Percentiles rank a stretch among this genome's conserved stretches.
phyloP scores from a whole-genome alignment of 2,888 invertebrate genomes.

The Pyralis farinalis region DNA sequence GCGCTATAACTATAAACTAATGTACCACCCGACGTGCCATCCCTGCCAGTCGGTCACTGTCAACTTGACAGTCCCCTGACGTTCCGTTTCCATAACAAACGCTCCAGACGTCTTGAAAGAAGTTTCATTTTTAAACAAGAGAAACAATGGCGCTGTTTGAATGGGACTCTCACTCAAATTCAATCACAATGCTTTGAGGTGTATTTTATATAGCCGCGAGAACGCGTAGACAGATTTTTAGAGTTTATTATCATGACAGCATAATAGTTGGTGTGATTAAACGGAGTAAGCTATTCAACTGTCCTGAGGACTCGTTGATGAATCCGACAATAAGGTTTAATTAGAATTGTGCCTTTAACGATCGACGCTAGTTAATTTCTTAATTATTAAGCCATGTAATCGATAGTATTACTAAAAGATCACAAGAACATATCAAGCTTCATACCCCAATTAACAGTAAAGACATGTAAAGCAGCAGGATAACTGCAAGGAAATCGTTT shows the following conservation, averaged over 20 bases:
- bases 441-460: too few relatives aligned
- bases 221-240: conserved; percentile 18
- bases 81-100: conserved; percentile 38
- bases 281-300: conserved; percentile 19
- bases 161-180: conserved; percentile 58
- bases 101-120: conserved; percentile 40
- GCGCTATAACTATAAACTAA: too few relatives aligned
- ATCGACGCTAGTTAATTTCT: background rate
- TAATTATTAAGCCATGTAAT: too few relatives aligned
- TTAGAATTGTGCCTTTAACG: conserved; percentile 3
- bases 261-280: conserved; percentile 42
- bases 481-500: too few relatives aligned
- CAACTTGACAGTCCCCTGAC: conserved; percentile 40
- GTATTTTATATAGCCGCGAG: conserved; percentile 14
- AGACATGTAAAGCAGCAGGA: too few relatives aligned
- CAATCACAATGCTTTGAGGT: conserved; percentile 52
- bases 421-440: too few relatives aligned
- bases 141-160: conserved; percentile 64
- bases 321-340: conserved; percentile 7
- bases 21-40: too few relatives aligned
- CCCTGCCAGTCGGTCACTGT: conserved; percentile 21
- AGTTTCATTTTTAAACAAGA: conserved; percentile 52
- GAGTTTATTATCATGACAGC: conserved; percentile 31
- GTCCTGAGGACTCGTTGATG: conserved; percentile 7
- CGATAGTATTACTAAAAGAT: too few relatives aligned